Percentiles rank a stretch among this genome's conserved stretches.
Conservation (phyloP, 2,888 invertebrate species). For the Epistrophe eligans region DNA sequence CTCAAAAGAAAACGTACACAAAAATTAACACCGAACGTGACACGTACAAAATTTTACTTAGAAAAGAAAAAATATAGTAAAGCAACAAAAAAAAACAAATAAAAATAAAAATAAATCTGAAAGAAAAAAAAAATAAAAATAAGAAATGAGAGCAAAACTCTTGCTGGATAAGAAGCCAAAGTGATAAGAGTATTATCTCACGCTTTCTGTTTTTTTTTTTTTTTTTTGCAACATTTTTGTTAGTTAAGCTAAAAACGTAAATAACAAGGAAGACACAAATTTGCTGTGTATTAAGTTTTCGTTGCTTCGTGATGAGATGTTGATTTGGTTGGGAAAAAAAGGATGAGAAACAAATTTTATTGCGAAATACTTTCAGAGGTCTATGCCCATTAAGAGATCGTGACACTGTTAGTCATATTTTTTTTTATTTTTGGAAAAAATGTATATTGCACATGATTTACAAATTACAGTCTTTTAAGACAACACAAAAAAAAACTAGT, state of each 20-base stretch:
- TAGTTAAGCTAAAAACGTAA: conserved; percentile 69
- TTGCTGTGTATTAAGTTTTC: conserved; percentile 53
- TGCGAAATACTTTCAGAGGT: conserved; percentile 28
- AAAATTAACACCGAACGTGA: conserved; percentile 73
- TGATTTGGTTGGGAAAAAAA: conserved; percentile 47
- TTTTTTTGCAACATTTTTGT: conserved; percentile 60
- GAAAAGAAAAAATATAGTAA: conserved; percentile 45
- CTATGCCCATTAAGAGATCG: not conserved
- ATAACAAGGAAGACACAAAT: conserved; percentile 28
- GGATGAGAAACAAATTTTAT: conserved; percentile 20
- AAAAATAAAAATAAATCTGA: conserved; percentile 48
- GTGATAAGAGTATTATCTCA: conserved; percentile 55
- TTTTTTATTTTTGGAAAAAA: not conserved
- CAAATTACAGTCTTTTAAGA: not conserved
- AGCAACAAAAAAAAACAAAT: not conserved
- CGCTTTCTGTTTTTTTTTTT: conserved; percentile 54
- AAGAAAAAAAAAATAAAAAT: conserved; percentile 22
- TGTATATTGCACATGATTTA: not conserved
- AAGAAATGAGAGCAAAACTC: conserved; percentile 31
- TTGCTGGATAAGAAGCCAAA: conserved; percentile 10
- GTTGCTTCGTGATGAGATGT: conserved; percentile 39
- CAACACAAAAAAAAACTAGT: not conserved
- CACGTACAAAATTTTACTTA: conserved; percentile 75
- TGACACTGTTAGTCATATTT: conserved; percentile 5
- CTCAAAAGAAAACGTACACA: conserved; percentile 72